These are phyloP conservation scores for Artibeus lituratus DNA, from an alignment of 2,797 vertebrate genomes.

Conservation along the genomic window DNA sequence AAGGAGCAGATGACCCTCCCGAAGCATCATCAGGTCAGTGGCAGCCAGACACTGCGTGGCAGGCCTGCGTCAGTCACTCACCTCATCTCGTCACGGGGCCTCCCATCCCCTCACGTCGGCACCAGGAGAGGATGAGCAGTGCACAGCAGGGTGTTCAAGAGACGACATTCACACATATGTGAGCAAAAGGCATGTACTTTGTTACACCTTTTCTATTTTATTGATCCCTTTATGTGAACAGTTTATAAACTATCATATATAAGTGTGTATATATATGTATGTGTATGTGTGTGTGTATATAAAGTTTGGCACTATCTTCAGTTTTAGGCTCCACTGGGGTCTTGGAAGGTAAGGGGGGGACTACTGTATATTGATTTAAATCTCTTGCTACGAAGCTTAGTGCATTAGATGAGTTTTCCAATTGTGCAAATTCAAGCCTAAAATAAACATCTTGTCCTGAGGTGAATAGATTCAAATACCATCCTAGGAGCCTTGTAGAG, in stretches of 20 bases:
- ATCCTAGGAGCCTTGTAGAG: neutral
- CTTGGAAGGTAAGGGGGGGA: neutral
- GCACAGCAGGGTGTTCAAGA: neutral
- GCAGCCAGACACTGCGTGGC: too few relatives aligned
- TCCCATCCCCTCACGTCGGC: neutral
- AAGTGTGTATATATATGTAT: neutral
- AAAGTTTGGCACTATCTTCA: neutral
- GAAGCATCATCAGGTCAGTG: neutral
- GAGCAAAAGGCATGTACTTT: neutral
- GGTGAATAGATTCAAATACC: neutral
- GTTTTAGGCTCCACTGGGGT: neutral
- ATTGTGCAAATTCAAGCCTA: neutral
- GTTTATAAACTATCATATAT: neutral
- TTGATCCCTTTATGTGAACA: neutral
- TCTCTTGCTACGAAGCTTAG: neutral
- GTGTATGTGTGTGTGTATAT: too few relatives aligned
- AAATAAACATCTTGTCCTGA: slow-evolving; percentile 17
- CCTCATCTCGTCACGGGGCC: neutral
- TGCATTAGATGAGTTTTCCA: neutral
- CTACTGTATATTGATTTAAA: neutral
- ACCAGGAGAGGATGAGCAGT: neutral
- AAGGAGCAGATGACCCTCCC: too few relatives aligned
- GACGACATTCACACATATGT: neutral
- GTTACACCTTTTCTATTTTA: neutral
- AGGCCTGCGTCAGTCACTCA: neutral